These are phyloP conservation scores for Hyppa rectilinea DNA, from an alignment of 2,888 invertebrate genomes.

Conservation along the genomic window DNA sequence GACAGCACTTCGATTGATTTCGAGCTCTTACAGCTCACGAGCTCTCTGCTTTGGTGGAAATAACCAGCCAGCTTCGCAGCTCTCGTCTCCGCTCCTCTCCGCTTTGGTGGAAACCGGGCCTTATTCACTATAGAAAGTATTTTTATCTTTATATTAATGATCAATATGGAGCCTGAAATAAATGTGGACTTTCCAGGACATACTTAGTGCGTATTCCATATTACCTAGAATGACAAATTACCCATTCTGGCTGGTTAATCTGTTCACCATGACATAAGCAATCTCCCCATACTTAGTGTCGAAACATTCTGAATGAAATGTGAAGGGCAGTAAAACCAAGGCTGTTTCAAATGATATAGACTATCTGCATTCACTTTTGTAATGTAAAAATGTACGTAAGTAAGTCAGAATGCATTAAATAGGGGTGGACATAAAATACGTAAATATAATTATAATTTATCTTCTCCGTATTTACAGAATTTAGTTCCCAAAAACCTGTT, in stretches of 20 bases:
- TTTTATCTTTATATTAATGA: no score
- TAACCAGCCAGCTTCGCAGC: no score
- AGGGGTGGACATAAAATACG: conserved; percentile 1
- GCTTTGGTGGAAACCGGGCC: no score
- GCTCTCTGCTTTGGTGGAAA: no score
- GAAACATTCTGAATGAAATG: not conserved
- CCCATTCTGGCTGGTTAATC: conserved; percentile 5
- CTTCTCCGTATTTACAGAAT: conserved; percentile 20
- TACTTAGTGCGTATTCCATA: no score
- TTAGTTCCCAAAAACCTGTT: conserved; percentile 34
- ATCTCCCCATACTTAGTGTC: not conserved
- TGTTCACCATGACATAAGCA: not conserved
- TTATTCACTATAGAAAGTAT: no score
- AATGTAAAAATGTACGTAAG: not conserved
- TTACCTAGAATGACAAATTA: no score
- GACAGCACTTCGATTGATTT: no score
- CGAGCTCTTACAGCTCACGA: no score
- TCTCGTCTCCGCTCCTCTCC: no score
- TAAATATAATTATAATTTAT: conserved; percentile 14
- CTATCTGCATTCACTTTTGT: not conserved
- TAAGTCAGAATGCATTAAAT: not conserved
- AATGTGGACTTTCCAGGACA: not conserved
- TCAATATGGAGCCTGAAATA: not conserved
- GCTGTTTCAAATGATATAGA: not conserved
- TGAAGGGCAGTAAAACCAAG: not conserved